Conservation (phyloP, 2,888 invertebrate species). For the Pyrochroa serraticornis region DNA sequence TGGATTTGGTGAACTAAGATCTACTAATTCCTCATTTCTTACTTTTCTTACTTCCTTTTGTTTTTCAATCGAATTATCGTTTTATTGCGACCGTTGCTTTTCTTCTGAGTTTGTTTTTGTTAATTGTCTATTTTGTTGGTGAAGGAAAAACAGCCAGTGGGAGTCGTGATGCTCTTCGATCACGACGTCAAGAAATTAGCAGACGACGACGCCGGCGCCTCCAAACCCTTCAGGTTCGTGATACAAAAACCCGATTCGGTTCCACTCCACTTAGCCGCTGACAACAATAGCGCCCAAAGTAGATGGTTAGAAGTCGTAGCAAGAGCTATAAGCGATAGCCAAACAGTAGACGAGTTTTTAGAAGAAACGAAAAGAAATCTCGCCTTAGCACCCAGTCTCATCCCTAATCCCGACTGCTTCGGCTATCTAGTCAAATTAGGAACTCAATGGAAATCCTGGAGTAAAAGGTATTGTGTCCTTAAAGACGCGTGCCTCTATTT, state of each 20-base stretch:
- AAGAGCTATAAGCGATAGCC: conserved; percentile 72
- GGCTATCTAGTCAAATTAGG: conserved; percentile 91
- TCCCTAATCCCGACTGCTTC: conserved; percentile 87
- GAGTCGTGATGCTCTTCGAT: conserved; percentile 85
- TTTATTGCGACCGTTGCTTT: too few relatives aligned
- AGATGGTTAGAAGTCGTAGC: conserved; percentile 72
- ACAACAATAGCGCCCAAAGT: conserved; percentile 67
- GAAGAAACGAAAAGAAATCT: conserved; percentile 81
- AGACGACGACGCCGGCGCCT: conserved; percentile 68
- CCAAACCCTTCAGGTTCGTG: conserved; percentile 69
- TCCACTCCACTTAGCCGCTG: conserved; percentile 80
- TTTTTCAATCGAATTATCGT: too few relatives aligned
- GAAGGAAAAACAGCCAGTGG: conserved; percentile 86
- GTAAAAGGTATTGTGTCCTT: conserved; percentile 88
- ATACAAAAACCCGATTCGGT: conserved; percentile 74
- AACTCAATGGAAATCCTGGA: conserved; percentile 88
- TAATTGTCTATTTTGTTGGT: too few relatives aligned
- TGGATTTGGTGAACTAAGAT: too few relatives aligned
- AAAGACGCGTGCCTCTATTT: conserved; percentile 96
- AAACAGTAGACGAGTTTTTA: conserved; percentile 67
- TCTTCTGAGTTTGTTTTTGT: too few relatives aligned
- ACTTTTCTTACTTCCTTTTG: too few relatives aligned
- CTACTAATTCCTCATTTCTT: too few relatives aligned
- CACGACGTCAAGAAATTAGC: conserved; percentile 70
- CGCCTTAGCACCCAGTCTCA: conserved; percentile 78